Conservation (phyloP, 2,888 invertebrate species). For the Agrotis segetum region DNA sequence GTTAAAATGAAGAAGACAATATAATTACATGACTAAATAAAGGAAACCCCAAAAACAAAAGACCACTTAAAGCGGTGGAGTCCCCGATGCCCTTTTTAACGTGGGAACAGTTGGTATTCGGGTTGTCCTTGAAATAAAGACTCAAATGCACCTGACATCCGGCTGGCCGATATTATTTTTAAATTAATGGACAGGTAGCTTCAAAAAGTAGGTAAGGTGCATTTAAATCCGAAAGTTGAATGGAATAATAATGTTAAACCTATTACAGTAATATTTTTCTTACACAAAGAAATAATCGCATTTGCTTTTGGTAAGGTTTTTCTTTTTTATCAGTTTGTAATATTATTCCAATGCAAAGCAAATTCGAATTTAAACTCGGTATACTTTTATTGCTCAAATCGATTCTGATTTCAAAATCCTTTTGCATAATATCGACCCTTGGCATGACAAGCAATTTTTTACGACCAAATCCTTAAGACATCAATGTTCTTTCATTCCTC, state of each 20-base stretch:
- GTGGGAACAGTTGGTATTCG: slow-evolving; percentile 78
- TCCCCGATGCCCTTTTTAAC: slow-evolving; percentile 73
- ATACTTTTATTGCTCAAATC: slow-evolving; percentile 19
- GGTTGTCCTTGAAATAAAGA: slow-evolving; percentile 79
- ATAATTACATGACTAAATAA: slow-evolving; percentile 40
- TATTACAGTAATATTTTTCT: slow-evolving; percentile 16
- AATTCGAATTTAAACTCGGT: slow-evolving; percentile 29
- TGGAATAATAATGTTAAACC: slow-evolving; percentile 9
- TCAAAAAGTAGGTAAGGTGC: slow-evolving; percentile 26
- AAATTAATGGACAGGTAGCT: slow-evolving; percentile 36
- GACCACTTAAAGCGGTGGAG: slow-evolving; percentile 59
- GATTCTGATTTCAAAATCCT: slow-evolving; percentile 36
- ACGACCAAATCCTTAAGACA: slow-evolving; percentile 56
- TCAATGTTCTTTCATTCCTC: slow-evolving; percentile 55
- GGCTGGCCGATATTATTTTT: slow-evolving; percentile 71
- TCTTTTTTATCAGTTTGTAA: not conserved
- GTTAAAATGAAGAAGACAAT: slow-evolving; percentile 31
- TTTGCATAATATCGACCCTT: slow-evolving; percentile 48
- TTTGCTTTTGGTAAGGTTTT: slow-evolving; percentile 8
- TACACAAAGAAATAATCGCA: slow-evolving; percentile 1
- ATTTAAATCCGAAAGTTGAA: not conserved
- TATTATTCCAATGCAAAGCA: slow-evolving; percentile 6
- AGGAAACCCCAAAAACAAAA: slow-evolving; percentile 55
- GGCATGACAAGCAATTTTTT: slow-evolving; percentile 67
- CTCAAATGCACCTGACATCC: slow-evolving; percentile 78